Percentiles rank a stretch among this genome's conserved stretches.
Evolutionary conservation across 2,797 vertebrate genomes (phyloP).

Genomic region (Helarctos malayanus): DNA sequence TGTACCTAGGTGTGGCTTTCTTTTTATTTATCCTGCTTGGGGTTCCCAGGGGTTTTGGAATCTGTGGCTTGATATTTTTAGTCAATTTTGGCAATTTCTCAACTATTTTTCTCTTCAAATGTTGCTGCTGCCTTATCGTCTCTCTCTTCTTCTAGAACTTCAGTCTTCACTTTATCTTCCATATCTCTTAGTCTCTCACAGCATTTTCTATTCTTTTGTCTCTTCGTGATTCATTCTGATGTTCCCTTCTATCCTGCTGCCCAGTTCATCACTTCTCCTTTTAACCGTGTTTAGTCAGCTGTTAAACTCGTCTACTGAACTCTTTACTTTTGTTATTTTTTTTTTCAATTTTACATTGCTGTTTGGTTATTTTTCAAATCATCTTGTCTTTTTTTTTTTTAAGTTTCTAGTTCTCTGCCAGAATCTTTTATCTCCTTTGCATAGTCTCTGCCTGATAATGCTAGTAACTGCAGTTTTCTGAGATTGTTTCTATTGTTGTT

Average conservation of each 20-base stretch:
- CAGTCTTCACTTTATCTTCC: not conserved
- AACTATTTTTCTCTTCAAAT: not conserved
- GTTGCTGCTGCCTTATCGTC: not conserved
- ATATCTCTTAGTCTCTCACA: not conserved
- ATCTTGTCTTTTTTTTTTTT: not conserved
- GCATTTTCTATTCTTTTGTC: not conserved
- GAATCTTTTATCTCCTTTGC: not conserved
- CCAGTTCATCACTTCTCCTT: not conserved
- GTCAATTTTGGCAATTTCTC: not conserved
- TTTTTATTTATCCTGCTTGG: not conserved
- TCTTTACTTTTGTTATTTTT: not conserved
- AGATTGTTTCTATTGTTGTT: not conserved
- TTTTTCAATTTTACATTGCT: constrained; percentile 49
- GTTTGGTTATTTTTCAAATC: not conserved
- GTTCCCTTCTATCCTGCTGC: not conserved
- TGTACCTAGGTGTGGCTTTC: not conserved
- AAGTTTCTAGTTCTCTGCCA: not conserved
- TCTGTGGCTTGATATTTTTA: not conserved
- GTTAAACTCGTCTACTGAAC: not conserved
- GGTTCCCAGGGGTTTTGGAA: not conserved
- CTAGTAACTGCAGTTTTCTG: not conserved
- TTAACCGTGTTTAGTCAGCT: not conserved
- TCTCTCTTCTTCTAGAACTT: not conserved
- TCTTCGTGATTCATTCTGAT: not conserved
- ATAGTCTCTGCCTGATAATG: not conserved